Evolutionary conservation across 2,888 invertebrate genomes (phyloP), one percentile per base, ranked within the genome.

Genomic region (Chrysopilus asiliformis): DNA sequence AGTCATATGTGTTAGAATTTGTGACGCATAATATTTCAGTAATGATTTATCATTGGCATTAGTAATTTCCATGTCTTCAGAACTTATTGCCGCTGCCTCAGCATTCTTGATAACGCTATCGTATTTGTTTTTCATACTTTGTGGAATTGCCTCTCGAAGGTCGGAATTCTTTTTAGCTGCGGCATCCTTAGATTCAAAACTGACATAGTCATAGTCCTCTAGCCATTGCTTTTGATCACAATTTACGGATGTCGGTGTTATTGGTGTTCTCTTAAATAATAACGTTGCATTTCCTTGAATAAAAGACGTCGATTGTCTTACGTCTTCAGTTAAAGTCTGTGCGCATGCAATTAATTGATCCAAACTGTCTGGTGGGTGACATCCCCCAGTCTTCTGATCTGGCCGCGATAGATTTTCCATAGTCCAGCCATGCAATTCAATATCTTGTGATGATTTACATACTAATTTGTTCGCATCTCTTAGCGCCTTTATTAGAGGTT

Each of bases 121-220:
- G 56, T 80, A 84, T 49, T 77, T 77, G 46, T 79, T 76, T 45
- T 77, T 71, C 22, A 85, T 64, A 54, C 80, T 79, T 53, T 73
- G 74, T 0, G 83, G 81, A 44, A 85, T 60, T 16, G 75, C 71
- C 40, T 80, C 79, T 16, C 81, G 68, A 4, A 84, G 71, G 49
- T 79, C 79, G 7, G 79, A 78, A 49, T 82, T 74, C 47, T 79
- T 76, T 43, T 76, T 71, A 14, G 76, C 75, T 3, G 76, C 72
- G 19, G 72, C 70, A 45, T 81, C 75, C 51, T 79, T 76, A 3
- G 85, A 79, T 57, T 82, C 76, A 55, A 91, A 68, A 53, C 82
- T 80, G 31, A 91, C 89, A 56, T 93, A 93, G 60, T 91, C 91
- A 57, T 89, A 87, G 56, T 91, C 90, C 53, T 87, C 87, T 15